phyloP scores from a whole-genome alignment of 1,140 invertebrate species.

The Drosophila quadrilineata region DNA sequence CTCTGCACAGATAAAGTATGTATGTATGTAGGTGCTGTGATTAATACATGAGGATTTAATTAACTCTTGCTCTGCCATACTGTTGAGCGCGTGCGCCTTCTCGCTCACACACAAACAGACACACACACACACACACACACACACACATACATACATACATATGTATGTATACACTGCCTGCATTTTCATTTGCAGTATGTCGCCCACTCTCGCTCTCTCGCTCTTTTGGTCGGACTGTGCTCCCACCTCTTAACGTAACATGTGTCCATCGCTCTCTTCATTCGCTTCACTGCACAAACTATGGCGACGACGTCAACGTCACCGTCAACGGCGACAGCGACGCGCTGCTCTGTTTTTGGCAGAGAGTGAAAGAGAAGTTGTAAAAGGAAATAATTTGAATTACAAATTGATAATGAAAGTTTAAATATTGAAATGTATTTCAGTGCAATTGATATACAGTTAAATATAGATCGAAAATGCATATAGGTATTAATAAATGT shows the following conservation, averaged over 20 bases:
- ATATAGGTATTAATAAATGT: neutral
- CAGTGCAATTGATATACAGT: neutral
- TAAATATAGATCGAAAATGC: neutral
- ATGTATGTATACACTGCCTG: too few species aligned
- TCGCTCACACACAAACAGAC: too few species aligned
- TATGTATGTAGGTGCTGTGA: slow-evolving; percentile 61
- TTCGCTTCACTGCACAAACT: slow-evolving; percentile 55
- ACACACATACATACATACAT: too few species aligned
- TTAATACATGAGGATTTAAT: slow-evolving; percentile 80
- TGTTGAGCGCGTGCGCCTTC: slow-evolving; percentile 35
- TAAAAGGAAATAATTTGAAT: slow-evolving; percentile 46
- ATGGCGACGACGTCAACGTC: too few species aligned
- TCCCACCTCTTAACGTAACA: too few species aligned
- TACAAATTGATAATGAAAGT: slow-evolving; percentile 38
- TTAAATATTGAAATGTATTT: slow-evolving; percentile 10
- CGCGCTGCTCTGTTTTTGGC: neutral
- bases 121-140: too few species aligned
- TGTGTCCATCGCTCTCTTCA: slow-evolving; percentile 20
- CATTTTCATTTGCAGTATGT: too few species aligned
- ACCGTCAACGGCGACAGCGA: slow-evolving; percentile 31
- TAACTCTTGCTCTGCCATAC: slow-evolving; percentile 72
- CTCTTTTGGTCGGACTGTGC: too few species aligned
- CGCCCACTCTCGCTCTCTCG: slow-evolving; percentile 13
- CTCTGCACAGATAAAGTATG: too few species aligned
- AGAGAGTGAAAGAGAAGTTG: slow-evolving; percentile 32